These are phyloP conservation scores for Bursaphelenchus mucronatus DNA, from an alignment of 1,140 invertebrate species.

Conservation along the genomic window DNA sequence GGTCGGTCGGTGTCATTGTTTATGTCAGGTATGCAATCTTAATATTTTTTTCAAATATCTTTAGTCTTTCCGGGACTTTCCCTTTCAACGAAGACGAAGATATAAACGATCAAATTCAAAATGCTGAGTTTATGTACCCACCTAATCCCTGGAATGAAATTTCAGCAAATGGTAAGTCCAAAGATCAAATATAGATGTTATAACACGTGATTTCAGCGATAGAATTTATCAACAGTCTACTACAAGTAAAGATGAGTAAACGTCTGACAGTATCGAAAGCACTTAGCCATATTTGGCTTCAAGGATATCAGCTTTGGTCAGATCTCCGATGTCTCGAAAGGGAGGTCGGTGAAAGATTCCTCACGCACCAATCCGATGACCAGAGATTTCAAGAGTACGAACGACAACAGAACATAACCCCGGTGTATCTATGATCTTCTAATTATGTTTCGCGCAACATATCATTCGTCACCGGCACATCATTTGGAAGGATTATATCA, in stretches of 20 bases:
- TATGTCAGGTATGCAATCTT: conserved; percentile 70
- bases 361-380: conserved; percentile 94
- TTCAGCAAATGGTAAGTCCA: conserved; percentile 76
- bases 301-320: conserved; percentile 85
- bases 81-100: conserved; percentile 99
- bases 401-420: conserved; percentile 58
- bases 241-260: conserved; percentile 97
- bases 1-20: conserved; percentile 96
- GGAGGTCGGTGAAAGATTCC: conserved; percentile 76
- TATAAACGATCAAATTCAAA: conserved; percentile 98
- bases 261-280: conserved; percentile 94
- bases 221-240: conserved; percentile 91
- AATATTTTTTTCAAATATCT: conserved; percentile 18
- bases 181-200: neutral
- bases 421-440: conserved; percentile 45
- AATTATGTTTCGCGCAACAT: too few relatives aligned
- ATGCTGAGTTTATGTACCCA: conserved; percentile 99
- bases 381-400: conserved; percentile 74
- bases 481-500: too few relatives aligned
- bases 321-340: conserved; percentile 83
- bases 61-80: conserved; percentile 88
- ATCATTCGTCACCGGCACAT: too few relatives aligned
- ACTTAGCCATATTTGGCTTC: conserved; percentile 85
- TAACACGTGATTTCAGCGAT: conserved; percentile 72
- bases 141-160: conserved; percentile 96